These are phyloP conservation scores for Dusona sp. DNA, from an alignment of 2,888 invertebrate species.

Conservation along the genomic window DNA sequence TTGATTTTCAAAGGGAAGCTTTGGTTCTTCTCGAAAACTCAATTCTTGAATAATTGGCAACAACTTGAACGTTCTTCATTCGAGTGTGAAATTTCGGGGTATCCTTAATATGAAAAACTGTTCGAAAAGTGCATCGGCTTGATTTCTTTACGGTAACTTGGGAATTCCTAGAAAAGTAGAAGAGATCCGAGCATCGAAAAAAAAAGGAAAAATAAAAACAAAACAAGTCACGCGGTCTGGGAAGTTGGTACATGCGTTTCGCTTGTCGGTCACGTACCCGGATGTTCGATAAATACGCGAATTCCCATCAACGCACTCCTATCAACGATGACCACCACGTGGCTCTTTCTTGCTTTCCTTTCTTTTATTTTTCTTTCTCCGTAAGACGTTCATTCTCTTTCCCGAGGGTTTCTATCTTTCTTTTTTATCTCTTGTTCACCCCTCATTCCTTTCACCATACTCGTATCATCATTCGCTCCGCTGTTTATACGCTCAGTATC, in stretches of 20 bases:
- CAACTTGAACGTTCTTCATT: not conserved
- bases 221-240: slow-evolving; percentile 7
- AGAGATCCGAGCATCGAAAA: not conserved
- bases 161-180: slow-evolving; percentile 18
- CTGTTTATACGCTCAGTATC: slow-evolving; percentile 11
- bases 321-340: slow-evolving; percentile 64
- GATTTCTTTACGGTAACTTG: slow-evolving; percentile 2
- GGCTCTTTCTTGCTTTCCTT: slow-evolving; percentile 33
- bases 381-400: slow-evolving; percentile 28
- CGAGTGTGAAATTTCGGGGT: not conserved
- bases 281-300: slow-evolving; percentile 58
- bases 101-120: not conserved
- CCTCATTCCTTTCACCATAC: slow-evolving; percentile 28
- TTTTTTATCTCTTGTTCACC: not conserved
- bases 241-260: slow-evolving; percentile 37
- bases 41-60: not conserved
- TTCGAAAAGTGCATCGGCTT: not conserved
- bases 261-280: slow-evolving; percentile 67
- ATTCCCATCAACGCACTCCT: slow-evolving; percentile 38
- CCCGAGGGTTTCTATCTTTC: not conserved
- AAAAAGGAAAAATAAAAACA: not conserved
- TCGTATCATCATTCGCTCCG: slow-evolving; percentile 26
- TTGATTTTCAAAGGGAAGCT: not conserved
- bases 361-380: slow-evolving; percentile 11
- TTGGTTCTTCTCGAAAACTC: not conserved